Evolutionary conservation across 2,888 invertebrate species (phyloP).

Genomic region (Mystacides longicornis): DNA sequence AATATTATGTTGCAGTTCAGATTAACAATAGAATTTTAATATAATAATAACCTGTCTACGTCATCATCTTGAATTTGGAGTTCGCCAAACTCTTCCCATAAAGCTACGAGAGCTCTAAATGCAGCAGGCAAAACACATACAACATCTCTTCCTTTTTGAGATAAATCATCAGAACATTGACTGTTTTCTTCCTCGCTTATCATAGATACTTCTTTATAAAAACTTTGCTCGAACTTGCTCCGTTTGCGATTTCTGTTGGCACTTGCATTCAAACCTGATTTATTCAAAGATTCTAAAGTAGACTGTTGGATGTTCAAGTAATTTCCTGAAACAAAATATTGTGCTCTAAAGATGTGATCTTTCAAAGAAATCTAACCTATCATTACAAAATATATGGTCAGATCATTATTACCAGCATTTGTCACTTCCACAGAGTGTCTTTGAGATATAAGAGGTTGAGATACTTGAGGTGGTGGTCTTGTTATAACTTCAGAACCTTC

Average conservation of each 20-base stretch:
- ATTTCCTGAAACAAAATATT: slow-evolving; percentile 41
- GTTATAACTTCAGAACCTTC: slow-evolving; percentile 66
- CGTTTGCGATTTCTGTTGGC: slow-evolving; percentile 56
- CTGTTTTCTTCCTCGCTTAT: slow-evolving; percentile 49
- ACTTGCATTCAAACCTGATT: slow-evolving; percentile 72
- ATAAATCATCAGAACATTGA: slow-evolving; percentile 19
- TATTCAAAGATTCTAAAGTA: slow-evolving; percentile 67
- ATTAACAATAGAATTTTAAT: no score
- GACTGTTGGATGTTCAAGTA: slow-evolving; percentile 74
- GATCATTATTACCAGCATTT: slow-evolving; percentile 46
- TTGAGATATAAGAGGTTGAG: slow-evolving; percentile 39
- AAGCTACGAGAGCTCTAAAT: slow-evolving; percentile 73
- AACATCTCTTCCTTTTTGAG: slow-evolving; percentile 12
- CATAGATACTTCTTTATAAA: slow-evolving; percentile 31
- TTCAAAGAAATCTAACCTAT: neutral
- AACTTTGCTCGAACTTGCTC: slow-evolving; percentile 23
- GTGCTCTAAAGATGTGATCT: neutral
- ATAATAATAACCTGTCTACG: neutral
- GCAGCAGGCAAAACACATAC: slow-evolving; percentile 81
- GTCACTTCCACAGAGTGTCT: slow-evolving; percentile 85
- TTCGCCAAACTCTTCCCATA: slow-evolving; percentile 78
- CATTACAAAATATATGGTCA: slow-evolving; percentile 4
- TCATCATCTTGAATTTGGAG: slow-evolving; percentile 3
- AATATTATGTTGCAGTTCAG: no score
- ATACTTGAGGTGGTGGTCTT: slow-evolving; percentile 32